These are phyloP conservation scores for Cephonodes hylas DNA, from an alignment of 2,888 invertebrate species.

Conservation along the genomic window DNA sequence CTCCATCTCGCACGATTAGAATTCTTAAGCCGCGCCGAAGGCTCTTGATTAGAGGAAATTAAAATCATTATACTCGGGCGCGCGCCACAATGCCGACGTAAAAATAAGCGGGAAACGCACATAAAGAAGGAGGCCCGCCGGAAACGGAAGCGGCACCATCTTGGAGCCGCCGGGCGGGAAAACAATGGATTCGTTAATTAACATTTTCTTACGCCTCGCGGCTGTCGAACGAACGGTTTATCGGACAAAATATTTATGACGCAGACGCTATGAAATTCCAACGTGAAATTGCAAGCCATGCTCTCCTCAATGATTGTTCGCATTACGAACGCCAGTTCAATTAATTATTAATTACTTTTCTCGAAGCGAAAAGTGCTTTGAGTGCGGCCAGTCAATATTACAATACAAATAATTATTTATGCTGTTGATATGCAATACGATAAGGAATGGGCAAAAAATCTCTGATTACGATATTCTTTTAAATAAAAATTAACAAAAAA, in stretches of 20 bases:
- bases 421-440: neutral
- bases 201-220: constrained; percentile 86
- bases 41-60: constrained; percentile 82
- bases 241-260: constrained; percentile 81
- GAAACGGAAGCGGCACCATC: constrained; percentile 81
- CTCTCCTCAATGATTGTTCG: constrained; percentile 48
- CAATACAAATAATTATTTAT: neutral
- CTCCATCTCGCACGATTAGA: constrained; percentile 70
- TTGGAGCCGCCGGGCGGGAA: constrained; percentile 83
- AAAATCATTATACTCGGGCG: constrained; percentile 79
- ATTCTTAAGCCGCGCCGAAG: constrained; percentile 80
- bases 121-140: constrained; percentile 77
- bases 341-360: neutral
- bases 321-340: constrained; percentile 36
- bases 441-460: neutral
- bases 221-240: constrained; percentile 82
- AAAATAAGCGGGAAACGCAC: constrained; percentile 78
- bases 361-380: neutral
- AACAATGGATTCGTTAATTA: constrained; percentile 90
- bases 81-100: constrained; percentile 74
- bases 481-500: neutral
- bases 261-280: constrained; percentile 73
- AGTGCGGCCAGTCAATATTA: neutral
- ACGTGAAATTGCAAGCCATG: constrained; percentile 65
- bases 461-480: neutral